Base-by-base conservation (phyloP, 1,140 invertebrate species). In the Ridgeia piscesae region DNA sequence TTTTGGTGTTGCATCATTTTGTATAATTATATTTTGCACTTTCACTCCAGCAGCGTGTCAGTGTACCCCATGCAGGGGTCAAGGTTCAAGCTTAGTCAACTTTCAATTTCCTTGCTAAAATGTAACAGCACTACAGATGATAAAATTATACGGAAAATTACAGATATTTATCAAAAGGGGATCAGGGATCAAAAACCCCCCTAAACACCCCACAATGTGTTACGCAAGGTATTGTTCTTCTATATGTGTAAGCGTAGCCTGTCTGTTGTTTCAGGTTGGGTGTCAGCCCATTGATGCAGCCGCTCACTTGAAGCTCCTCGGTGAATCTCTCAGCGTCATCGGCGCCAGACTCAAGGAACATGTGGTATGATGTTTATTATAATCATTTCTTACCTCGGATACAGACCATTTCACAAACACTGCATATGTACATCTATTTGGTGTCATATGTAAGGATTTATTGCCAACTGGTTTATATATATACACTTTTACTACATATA, bases 301-400 rank as follows among this genome's bases (percentile, higher is more conserved):
- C 6, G 98, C 98, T 0, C 98, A 99, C 96, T 96, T 99, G 0
- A 98, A 98, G 92, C 96, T 99, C 35, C 96, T 99, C 0, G 98
- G 99, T 0, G 98, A 99, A 95, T 99, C 98, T 94, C 96, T 99
- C 9, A 98, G 97, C 34, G 98, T 98, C 94, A 99, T 99, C 94
- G 98, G 98, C 0, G 98, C 98, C 95, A 96, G 98, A 50, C 96
- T 99, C 0, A 98, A 98, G 95, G 98, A 99, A 95, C 98, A 98
- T 94, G 98, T 99, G 96, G 97, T 98, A 96, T 94, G 92, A 93
- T 91, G 91, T 88, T 77, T 77, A 21, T 77, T 77, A 27, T 21
- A 77, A n/a, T 77, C 27, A 17, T 27, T 77, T 77, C 27, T 31
- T 4, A 17, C 58, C 2, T 77, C 48, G 27, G 27, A 8, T 77